Evolutionary conservation across 2,113 vertebrate genomes (phyloP).

Genomic region (Macroglossus sobrinus): DNA sequence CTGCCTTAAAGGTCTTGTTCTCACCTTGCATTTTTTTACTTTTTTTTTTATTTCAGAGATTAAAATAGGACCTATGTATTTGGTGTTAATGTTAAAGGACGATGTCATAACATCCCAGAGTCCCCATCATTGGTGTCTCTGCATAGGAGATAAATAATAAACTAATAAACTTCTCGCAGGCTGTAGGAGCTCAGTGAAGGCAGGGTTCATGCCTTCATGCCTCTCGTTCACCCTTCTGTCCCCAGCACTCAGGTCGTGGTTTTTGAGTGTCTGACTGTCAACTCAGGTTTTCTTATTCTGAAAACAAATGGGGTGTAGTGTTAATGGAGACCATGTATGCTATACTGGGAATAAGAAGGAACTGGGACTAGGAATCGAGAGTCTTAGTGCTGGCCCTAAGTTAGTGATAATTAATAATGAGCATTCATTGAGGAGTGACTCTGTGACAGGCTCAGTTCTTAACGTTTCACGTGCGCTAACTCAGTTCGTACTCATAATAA

Average conservation of each 20-base stretch:
- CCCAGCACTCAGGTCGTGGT: not conserved
- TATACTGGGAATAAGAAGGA: not conserved
- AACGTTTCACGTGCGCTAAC: accelerated
- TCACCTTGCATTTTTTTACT: not conserved
- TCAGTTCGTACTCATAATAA: not conserved
- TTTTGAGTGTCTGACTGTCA: not conserved
- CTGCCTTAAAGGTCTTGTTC: not conserved
- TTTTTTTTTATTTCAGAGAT: not conserved
- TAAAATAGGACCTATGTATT: not conserved
- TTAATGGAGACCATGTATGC: not conserved
- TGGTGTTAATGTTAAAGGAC: not conserved
- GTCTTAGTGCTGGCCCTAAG: not conserved
- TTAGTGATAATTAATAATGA: not conserved
- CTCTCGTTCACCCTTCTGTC: not conserved
- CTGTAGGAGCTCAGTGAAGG: not conserved
- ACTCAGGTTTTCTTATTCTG: not conserved
- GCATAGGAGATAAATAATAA: not conserved
- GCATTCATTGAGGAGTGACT: not conserved
- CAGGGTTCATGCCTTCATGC: too few species aligned
- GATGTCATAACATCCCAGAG: not conserved
- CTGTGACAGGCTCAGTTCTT: not conserved
- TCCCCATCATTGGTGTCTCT: not conserved
- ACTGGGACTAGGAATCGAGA: not conserved
- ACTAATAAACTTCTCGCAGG: not conserved
- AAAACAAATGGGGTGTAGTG: not conserved